Evolutionary conservation across 2,888 invertebrate genomes (phyloP).

Genomic region (Lasioglossum pauxillum): DNA sequence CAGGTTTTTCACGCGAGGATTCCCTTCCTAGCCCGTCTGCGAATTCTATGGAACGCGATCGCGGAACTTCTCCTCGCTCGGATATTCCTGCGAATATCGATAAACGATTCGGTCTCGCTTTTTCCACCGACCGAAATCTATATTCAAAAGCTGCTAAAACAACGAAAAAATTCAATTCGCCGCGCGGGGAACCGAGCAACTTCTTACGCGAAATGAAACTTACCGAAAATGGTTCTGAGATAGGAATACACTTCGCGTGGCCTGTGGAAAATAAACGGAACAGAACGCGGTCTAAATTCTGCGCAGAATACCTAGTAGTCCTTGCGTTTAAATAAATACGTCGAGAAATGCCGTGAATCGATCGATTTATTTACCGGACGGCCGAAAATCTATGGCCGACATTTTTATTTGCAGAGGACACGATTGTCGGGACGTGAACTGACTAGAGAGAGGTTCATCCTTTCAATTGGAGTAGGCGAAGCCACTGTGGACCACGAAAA

Average conservation of each 20-base stretch:
- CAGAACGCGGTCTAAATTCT: too few relatives aligned
- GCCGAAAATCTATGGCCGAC: too few relatives aligned
- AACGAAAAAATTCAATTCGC: conserved; percentile 19
- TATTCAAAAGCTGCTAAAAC: background rate
- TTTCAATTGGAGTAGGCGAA: too few relatives aligned
- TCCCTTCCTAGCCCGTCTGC: background rate
- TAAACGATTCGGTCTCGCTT: conserved; percentile 20
- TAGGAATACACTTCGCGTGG: background rate
- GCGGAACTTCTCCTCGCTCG: conserved; percentile 21
- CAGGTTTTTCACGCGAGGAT: conserved; percentile 34
- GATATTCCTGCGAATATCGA: conserved; percentile 36
- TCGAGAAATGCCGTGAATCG: too few relatives aligned
- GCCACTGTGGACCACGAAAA: too few relatives aligned
- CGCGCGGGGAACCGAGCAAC: conserved; percentile 17
- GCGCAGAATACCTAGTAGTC: too few relatives aligned
- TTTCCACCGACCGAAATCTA: conserved; percentile 5
- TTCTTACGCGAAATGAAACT: conserved; percentile 6
- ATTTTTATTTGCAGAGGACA: too few relatives aligned
- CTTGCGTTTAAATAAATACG: too few relatives aligned
- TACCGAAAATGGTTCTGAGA: background rate
- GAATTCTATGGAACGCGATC: conserved; percentile 13
- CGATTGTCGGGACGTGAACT: too few relatives aligned
- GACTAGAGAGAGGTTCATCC: too few relatives aligned
- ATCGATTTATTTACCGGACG: too few relatives aligned
- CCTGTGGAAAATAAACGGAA: too few relatives aligned